These are phyloP conservation scores for Pterostichus niger DNA, from an alignment of 2,888 invertebrate genomes.

Conservation along the genomic window DNA sequence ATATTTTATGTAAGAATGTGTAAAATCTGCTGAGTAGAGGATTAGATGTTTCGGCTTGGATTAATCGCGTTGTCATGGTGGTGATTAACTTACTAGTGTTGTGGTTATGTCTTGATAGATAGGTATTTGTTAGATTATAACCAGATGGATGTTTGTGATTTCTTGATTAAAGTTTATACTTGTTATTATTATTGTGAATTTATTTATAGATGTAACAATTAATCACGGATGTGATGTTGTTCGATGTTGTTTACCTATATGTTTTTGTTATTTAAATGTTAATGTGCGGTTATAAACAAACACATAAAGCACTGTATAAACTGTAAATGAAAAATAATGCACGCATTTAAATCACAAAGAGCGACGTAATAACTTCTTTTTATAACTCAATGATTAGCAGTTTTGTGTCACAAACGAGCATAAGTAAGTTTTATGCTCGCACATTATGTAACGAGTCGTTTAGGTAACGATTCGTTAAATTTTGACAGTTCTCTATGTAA, in stretches of 20 bases:
- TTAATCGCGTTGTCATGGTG: conserved; percentile 24
- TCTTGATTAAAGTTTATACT: background rate
- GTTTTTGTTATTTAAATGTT: background rate
- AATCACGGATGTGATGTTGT: background rate
- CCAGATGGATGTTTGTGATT: background rate
- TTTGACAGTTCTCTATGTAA: too few species aligned
- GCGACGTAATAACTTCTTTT: too few species aligned
- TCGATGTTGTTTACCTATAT: background rate
- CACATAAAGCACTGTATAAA: background rate
- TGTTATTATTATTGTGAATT: background rate
- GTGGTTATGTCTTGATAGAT: background rate
- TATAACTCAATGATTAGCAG: too few species aligned
- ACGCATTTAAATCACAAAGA: too few species aligned
- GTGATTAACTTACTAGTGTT: conserved; percentile 5
- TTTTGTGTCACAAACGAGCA: too few species aligned
- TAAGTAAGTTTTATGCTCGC: too few species aligned
- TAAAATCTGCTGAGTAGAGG: conserved; percentile 19
- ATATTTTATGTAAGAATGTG: conserved; percentile 12
- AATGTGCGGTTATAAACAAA: background rate
- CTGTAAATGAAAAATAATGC: background rate
- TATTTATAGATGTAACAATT: background rate
- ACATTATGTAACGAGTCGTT: too few species aligned
- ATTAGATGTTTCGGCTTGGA: background rate
- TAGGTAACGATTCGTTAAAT: too few species aligned
- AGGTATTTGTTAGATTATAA: background rate